Evolutionary conservation across 2,888 invertebrate species (phyloP), one percentile per base, ranked within the genome.

Genomic region (Cataglyphis livida): DNA sequence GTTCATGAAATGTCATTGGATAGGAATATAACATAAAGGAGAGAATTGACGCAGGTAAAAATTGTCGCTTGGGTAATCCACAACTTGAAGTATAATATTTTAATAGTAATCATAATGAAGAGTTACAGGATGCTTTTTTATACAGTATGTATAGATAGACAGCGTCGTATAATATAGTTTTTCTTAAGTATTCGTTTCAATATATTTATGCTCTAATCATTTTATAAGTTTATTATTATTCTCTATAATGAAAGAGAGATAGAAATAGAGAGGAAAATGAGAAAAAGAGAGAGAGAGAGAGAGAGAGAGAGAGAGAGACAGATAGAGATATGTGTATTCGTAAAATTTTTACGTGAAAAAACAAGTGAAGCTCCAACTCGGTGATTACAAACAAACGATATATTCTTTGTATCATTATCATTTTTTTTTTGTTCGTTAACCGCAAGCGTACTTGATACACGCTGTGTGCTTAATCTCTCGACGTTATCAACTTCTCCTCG

Each of bases 141-240:
- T 94, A 94, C 94, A 94, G 86, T 94, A 94, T 94, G 91, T 94
- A 94, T 94, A 94, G 92, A 92, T 93, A 94, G 92, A 93, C 92
- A 92, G 91, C 91, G 92, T 91, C 91, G 51, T 51, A 88, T 93
- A 93, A 91, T 94, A 92, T 93, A 92, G 91, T 93, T 91, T 90
- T 90, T 90, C 91, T 91, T 92, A 91, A 90, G 87, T 91, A 91
- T 89, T 87, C 84, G 86, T 91, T 89, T 89, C 92, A 91, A 90
- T 91, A 90, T 91, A 92, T 91, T 91, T 93, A 93, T 89, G 88
- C 90, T 92, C 51, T 93, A 92, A 90, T 91, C 89, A 89, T 92
- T 91, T 85, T 84, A 90, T 92, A 92, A 91, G 89, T 90, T 91
- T 89, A 92, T 92, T 89, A 92, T 92, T 92, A 92, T 91, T 89